These are phyloP conservation scores for Epizoanthus illoricatus DNA, from an alignment of 92 coral and sea anemone species.

Conservation along the genomic window DNA sequence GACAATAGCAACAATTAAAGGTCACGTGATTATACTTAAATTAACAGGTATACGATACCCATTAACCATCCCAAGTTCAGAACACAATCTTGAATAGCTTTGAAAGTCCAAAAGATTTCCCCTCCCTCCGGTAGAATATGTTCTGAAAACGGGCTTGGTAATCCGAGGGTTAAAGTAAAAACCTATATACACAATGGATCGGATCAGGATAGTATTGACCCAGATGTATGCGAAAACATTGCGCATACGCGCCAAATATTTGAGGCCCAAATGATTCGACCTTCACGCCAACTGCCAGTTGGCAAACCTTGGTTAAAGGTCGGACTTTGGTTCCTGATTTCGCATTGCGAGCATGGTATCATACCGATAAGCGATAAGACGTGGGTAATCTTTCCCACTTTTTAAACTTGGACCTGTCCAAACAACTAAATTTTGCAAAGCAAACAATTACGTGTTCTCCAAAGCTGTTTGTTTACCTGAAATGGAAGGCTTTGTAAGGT, in stretches of 20 bases:
- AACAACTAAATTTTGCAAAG: not conserved
- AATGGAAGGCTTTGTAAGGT: slow-evolving; percentile 14
- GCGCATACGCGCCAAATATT: not conserved
- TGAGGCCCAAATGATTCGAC: not conserved
- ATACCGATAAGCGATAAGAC: slow-evolving; percentile 2
- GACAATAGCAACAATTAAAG: no score
- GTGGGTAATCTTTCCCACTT: slow-evolving; percentile 18
- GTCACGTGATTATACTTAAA: no score
- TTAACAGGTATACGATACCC: no score
- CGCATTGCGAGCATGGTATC: not conserved
- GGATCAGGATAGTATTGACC: not conserved
- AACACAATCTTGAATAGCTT: no score
- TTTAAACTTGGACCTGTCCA: slow-evolving; percentile 28
- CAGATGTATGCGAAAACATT: not conserved
- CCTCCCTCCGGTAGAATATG: no score
- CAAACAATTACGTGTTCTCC: not conserved
- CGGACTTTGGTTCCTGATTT: no score
- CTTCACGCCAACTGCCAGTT: not conserved
- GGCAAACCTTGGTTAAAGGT: no score
- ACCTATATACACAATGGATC: not conserved
- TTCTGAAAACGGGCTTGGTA: no score
- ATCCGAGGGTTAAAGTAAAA: not conserved
- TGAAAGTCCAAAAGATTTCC: no score
- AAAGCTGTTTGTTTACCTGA: slow-evolving; percentile 4
- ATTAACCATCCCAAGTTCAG: no score